Percentiles rank a stretch among this genome's conserved stretches.
These are phyloP conservation scores for Rhabditoides inermis DNA, from an alignment of 2,888 invertebrate species.

Conservation along the genomic window DNA sequence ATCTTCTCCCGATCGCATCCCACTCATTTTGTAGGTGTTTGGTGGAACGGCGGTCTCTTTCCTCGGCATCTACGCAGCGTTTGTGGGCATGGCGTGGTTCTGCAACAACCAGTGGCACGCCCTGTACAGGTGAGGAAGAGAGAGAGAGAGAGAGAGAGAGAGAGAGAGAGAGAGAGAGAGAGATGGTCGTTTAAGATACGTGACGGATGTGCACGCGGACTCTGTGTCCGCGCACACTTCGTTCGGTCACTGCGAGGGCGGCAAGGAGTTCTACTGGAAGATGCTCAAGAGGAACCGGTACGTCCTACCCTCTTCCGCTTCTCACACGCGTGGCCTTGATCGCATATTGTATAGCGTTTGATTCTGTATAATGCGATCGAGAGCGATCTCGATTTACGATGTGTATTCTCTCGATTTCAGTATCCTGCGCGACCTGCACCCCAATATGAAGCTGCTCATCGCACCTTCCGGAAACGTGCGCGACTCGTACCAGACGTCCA, in stretches of 20 bases:
- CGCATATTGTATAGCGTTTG: no score
- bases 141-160: not conserved
- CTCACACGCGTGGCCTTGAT: no score
- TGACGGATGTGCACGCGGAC: constrained; percentile 43
- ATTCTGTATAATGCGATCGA: no score
- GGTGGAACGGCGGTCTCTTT: constrained; percentile 34
- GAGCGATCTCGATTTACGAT: no score
- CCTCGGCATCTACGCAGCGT: constrained; percentile 28
- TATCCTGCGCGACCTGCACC: constrained; percentile 25
- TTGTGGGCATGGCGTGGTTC: constrained; percentile 28
- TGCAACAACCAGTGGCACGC: constrained; percentile 39
- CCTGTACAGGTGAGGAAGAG: constrained; percentile 37
- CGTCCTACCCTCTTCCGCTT: not conserved
- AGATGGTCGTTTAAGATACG: constrained; percentile 21
- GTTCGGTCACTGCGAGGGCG: constrained; percentile 41
- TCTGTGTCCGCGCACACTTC: constrained; percentile 34
- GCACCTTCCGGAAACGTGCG: no score
- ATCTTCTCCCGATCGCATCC: not conserved
- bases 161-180: not conserved
- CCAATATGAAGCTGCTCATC: no score
- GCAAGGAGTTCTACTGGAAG: constrained; percentile 47
- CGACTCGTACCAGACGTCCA: constrained; percentile 20
- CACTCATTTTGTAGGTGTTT: constrained; percentile 9
- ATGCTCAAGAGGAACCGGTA: constrained; percentile 40
- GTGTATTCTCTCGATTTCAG: no score